These are phyloP conservation scores for Oryzias curvinotus DNA, from an alignment of 2,113 vertebrate species.

Conservation along the genomic window DNA sequence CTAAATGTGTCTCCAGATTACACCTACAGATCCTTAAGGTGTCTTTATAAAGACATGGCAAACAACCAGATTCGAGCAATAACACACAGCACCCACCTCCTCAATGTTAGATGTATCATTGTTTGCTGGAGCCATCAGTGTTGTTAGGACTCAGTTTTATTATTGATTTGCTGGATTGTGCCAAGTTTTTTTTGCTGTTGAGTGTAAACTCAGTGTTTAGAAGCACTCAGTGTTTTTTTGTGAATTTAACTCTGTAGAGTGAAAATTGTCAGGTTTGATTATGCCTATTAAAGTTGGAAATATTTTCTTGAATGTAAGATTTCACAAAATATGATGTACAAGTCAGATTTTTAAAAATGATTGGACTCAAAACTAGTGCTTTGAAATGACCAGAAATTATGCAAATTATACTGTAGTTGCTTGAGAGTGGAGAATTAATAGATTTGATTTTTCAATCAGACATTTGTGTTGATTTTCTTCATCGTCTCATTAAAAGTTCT, in stretches of 20 bases:
- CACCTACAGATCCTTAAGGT: slow-evolving; percentile 48
- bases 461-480: no score
- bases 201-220: not conserved
- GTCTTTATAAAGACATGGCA: slow-evolving; percentile 37
- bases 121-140: slow-evolving; percentile 25
- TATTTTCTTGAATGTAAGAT: not conserved
- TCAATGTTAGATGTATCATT: slow-evolving; percentile 14
- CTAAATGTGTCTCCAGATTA: slow-evolving; percentile 35
- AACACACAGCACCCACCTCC: slow-evolving; percentile 14
- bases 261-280: no score
- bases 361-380: no score
- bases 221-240: no score
- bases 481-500: no score
- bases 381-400: no score
- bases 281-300: no score
- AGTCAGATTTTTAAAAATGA: not conserved
- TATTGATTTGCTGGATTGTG: slow-evolving; percentile 56
- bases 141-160: slow-evolving; percentile 51
- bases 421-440: no score
- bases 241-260: no score
- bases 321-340: not conserved
- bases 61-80: slow-evolving; percentile 27
- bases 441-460: no score
- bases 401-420: no score
- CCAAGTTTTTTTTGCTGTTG: slow-evolving; percentile 36